Base-by-base conservation (phyloP, 2,113 vertebrate species). In the Scatophagus argus region DNA sequence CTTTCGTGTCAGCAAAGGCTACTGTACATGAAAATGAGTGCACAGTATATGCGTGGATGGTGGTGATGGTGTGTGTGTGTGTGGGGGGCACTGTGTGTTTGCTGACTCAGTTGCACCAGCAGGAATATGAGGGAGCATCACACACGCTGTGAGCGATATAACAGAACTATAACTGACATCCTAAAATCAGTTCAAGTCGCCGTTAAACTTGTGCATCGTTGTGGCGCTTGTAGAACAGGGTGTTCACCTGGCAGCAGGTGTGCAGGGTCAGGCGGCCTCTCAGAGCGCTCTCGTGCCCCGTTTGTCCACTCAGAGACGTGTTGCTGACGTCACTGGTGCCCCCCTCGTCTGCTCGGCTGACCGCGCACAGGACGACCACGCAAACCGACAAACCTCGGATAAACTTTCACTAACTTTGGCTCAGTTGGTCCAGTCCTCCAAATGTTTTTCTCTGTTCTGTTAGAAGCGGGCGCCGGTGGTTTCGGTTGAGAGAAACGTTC, bases 241-340 rank as follows among this genome's bases (percentile, higher is more conserved):
- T 23, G 73, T 61, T n/a, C 82, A 83, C 83, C 70, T 83, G 61
- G 61, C 8, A 21, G 41, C 44, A 69, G 83, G 65, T 77, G 9
- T 39, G 62, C 66, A 13, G 36, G 34, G 8, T 13, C 60, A 36
- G 47, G 14, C 39, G 16, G 27, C 17, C 25, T 13, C n/a, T 23
- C 19, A 12, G 55, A 63, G 46, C 16, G 70, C 70, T 27, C 74
- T 71, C 76, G 71, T 16, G 61, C 59, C 23, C 46, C 2, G 23
- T 75, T 41, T 51, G 80, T 75, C 83, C 77, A 68, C 60, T 77
- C 39, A 34, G 56, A n/a, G 39, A 43, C 38, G 58, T 23, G 10
- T 3, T 52, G 36, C 6, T 88, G 82, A 94, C 93, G 92, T 94
- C 93, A 89, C 71, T 14, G 1, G 67, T 1, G 71, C 82, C 81